Base-by-base conservation (phyloP, 1,140 invertebrate genomes). In the Drosophila bipectinata region DNA sequence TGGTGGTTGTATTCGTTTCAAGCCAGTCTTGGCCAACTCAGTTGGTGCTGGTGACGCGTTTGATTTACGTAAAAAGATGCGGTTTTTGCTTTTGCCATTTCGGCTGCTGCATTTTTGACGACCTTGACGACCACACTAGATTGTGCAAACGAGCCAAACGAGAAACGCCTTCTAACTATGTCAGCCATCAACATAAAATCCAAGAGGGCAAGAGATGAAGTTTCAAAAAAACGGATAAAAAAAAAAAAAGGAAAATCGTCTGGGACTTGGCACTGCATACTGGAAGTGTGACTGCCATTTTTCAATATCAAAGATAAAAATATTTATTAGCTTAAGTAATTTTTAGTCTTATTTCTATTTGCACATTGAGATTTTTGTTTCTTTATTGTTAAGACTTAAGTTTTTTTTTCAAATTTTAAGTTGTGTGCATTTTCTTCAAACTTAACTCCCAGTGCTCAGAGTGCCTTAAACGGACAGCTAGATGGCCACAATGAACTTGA, bases 401-500 rank as follows among this genome's bases (percentile, higher is more conserved):
- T 12, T 4, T 12, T 3, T n/a, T 37, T n/a, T 37, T 10, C 1
- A 37, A 37, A n/a, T 37, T 12, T n/a, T n/a, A 4, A 28, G 10
- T 12, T 44, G 7, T 44, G 5, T 2, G 1, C 24, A 18, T 28
- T 14, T 41, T 14, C 4, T n/a, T n/a, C 5, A 41, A 41, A 5
- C 4, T 41, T 14, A n/a, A 6, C 14, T n/a, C 37, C 3, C 37
- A 41, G n/a, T 3, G 28, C 8, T 15, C 63, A 66, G 4, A 49
- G 59, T 66, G 24, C 24, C 45, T 28, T 60, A 7, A 32, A 12
- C 30, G 39, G 2, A 24, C 32, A 51, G 2, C 9, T 24, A 49
- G 53, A 59, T 69, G 47, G 53, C 45, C 54, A 54, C 47, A 64
- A 73, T 81, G 74, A 78, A 82, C 74, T 83, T 82, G 74, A 69